Evolutionary conservation across 1,140 invertebrate genomes (phyloP).

Genomic region (Zophobas atratus): DNA sequence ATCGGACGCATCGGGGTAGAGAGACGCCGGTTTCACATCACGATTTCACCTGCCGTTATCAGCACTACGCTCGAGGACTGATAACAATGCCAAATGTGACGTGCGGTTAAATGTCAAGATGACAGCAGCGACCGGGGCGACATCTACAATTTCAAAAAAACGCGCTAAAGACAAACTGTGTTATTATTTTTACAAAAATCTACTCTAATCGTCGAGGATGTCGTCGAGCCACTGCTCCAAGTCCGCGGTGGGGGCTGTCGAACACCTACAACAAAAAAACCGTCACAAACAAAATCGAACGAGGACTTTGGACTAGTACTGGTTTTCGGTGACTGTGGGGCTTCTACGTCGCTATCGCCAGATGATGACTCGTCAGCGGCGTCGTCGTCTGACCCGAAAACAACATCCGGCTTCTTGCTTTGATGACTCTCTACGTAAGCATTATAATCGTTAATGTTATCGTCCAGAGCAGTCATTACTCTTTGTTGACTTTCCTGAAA

Average conservation of each 20-base stretch:
- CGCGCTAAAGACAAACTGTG: slow-evolving; percentile 14
- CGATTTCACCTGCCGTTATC: slow-evolving; percentile 25
- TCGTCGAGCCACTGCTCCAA: slow-evolving; percentile 61
- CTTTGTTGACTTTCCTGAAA: slow-evolving; percentile 53
- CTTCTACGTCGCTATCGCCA: not conserved
- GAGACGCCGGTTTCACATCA: slow-evolving; percentile 8
- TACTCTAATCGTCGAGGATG: slow-evolving; percentile 57
- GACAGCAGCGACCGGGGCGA: not conserved
- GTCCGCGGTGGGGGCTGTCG: slow-evolving; percentile 28
- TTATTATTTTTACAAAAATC: not conserved
- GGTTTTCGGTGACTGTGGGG: not conserved
- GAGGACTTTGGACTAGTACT: not conserved
- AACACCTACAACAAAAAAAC: too few species aligned
- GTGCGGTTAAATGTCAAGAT: slow-evolving; percentile 21
- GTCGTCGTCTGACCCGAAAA: slow-evolving; percentile 26
- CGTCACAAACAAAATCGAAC: not conserved
- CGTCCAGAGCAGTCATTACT: slow-evolving; percentile 26
- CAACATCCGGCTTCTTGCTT: not conserved
- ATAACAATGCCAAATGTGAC: slow-evolving; percentile 33
- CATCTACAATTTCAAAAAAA: not conserved
- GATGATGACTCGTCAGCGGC: not conserved
- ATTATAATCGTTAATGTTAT: slow-evolving; percentile 46
- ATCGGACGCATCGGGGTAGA: not conserved
- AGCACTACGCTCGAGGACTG: slow-evolving; percentile 3
- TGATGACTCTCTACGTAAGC: slow-evolving; percentile 43